These are phyloP conservation scores for Neoitamus cyanurus DNA, from an alignment of 2,888 invertebrate genomes.

Conservation along the genomic window DNA sequence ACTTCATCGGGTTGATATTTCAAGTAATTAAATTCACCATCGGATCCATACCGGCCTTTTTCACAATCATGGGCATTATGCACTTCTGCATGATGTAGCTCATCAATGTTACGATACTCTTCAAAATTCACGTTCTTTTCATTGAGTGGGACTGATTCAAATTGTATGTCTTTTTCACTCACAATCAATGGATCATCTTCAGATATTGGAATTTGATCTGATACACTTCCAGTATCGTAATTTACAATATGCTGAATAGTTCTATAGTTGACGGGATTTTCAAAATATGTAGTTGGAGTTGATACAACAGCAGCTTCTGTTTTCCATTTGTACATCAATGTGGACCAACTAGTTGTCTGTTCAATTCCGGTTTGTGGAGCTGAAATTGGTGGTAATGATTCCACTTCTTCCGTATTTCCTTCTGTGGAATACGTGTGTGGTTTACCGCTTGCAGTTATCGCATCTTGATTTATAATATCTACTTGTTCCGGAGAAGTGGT, in stretches of 20 bases:
- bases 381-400: neutral
- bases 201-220: neutral
- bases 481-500: neutral
- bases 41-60: neutral
- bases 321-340: neutral
- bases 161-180: neutral
- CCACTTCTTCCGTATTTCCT: neutral
- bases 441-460: neutral
- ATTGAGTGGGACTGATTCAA: neutral
- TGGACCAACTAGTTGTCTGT: neutral
- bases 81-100: neutral
- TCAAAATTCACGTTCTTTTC: neutral
- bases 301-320: neutral
- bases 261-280: neutral
- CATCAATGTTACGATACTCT: neutral
- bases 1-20: neutral
- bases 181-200: neutral
- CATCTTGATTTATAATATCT: neutral
- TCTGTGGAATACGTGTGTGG: neutral
- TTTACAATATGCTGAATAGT: neutral
- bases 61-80: neutral
- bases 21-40: neutral
- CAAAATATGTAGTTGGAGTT: neutral
- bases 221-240: neutral
- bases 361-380: neutral